A percentile compares a stretch with the other conserved stretches of the same genome.
Evolutionary conservation across 2,797 vertebrate species (phyloP).

Genomic region (Antrozous pallidus): DNA sequence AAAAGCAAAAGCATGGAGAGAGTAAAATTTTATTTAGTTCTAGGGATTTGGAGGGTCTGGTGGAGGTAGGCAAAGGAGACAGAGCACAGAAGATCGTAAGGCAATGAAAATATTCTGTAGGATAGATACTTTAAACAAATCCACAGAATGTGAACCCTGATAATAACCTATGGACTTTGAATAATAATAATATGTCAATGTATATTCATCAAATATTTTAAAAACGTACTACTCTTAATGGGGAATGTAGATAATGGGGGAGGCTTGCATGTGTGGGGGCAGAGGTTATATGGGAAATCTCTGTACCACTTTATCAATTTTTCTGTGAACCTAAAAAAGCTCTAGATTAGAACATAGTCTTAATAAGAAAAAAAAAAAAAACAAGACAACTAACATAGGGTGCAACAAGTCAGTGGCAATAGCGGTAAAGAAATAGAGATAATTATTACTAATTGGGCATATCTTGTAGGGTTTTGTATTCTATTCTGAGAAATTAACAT

Average conservation of each 20-base stretch:
- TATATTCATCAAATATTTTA: background rate
- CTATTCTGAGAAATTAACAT: background rate
- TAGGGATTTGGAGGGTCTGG: too few relatives aligned
- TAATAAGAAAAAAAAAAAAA: background rate
- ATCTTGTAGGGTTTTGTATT: background rate
- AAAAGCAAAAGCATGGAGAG: background rate
- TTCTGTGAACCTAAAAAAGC: background rate
- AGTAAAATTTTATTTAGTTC: background rate
- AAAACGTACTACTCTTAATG: background rate
- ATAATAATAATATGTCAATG: background rate
- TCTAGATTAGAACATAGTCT: background rate
- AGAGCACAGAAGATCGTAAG: background rate
- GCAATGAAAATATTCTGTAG: background rate
- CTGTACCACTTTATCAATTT: background rate
- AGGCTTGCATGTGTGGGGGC: background rate
- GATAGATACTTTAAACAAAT: background rate
- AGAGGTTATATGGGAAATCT: background rate
- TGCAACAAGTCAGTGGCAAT: background rate
- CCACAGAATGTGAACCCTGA: background rate
- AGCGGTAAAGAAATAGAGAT: background rate
- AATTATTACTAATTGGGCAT: background rate
- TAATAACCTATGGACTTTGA: background rate
- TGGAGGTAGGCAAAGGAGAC: background rate
- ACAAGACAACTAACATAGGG: background rate
- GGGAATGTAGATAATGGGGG: background rate